These are phyloP conservation scores for Coenonympha arcania DNA, from an alignment of 2,888 invertebrate genomes.

Conservation along the genomic window DNA sequence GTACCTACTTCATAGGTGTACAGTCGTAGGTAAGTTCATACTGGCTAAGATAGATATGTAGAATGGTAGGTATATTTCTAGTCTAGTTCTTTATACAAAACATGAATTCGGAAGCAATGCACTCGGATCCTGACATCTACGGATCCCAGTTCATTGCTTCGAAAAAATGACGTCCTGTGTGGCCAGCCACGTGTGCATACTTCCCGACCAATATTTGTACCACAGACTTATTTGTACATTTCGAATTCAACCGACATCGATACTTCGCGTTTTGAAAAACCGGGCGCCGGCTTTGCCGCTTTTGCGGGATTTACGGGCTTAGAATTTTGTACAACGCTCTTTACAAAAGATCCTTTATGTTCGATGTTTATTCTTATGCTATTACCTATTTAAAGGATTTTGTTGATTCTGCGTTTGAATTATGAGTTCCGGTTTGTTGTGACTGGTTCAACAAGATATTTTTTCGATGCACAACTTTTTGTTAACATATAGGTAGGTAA, in stretches of 20 bases:
- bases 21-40: no score
- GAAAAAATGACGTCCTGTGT: conserved; percentile 56
- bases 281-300: conserved; percentile 41
- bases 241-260: conserved; percentile 65
- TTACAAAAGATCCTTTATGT: conserved; percentile 37
- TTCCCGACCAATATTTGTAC: conserved; percentile 63
- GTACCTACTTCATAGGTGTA: no score
- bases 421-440: conserved; percentile 58
- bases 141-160: no score
- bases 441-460: conserved; percentile 43
- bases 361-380: conserved; percentile 45
- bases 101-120: neutral
- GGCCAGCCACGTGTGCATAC: conserved; percentile 59
- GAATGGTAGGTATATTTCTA: no score
- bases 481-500: no score
- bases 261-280: conserved; percentile 58
- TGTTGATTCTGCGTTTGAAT: conserved; percentile 62
- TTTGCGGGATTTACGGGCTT: conserved; percentile 29
- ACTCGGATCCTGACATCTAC: conserved; percentile 9
- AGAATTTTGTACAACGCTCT: conserved; percentile 40
- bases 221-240: no score
- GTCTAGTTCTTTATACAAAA: no score
- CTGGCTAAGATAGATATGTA: no score
- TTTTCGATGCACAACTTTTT: neutral
- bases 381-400: conserved; percentile 51